These are phyloP conservation scores for Crepidodera aurea DNA, from an alignment of 2,888 invertebrate genomes.

Conservation along the genomic window DNA sequence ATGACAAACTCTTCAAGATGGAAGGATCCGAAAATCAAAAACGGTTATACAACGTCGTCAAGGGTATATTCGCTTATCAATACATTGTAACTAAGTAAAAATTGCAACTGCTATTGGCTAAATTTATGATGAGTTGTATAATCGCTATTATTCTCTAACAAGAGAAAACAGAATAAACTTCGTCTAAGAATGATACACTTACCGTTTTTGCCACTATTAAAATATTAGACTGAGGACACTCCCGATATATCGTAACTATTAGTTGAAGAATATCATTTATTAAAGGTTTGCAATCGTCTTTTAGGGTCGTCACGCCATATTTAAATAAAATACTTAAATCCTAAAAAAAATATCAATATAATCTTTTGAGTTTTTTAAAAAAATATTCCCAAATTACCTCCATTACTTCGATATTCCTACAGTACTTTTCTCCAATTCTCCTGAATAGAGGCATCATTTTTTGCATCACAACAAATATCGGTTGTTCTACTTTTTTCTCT, in stretches of 20 bases:
- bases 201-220: slow-evolving; percentile 80
- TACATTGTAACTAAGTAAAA: no score
- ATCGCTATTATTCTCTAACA: no score
- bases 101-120: no score
- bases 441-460: slow-evolving; percentile 71
- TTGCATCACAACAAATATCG: slow-evolving; percentile 68
- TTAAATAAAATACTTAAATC: slow-evolving; percentile 78
- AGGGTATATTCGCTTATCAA: no score
- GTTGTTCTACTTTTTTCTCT: slow-evolving; percentile 59
- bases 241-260: slow-evolving; percentile 72
- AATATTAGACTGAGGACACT: slow-evolving; percentile 73
- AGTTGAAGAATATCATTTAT: slow-evolving; percentile 73
- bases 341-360: slow-evolving; percentile 65
- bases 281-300: slow-evolving; percentile 74
- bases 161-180: no score
- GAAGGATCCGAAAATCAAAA: no score
- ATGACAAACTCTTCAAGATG: no score
- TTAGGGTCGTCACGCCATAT: slow-evolving; percentile 74
- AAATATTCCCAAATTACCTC: no score
- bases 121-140: no score
- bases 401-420: slow-evolving; percentile 69
- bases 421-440: slow-evolving; percentile 69
- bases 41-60: no score
- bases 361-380: no score
- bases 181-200: no score